Percentiles rank a stretch among this genome's conserved stretches.
Conservation (phyloP, 2,797 vertebrate genomes). For the Neopelma chrysocephalum region DNA sequence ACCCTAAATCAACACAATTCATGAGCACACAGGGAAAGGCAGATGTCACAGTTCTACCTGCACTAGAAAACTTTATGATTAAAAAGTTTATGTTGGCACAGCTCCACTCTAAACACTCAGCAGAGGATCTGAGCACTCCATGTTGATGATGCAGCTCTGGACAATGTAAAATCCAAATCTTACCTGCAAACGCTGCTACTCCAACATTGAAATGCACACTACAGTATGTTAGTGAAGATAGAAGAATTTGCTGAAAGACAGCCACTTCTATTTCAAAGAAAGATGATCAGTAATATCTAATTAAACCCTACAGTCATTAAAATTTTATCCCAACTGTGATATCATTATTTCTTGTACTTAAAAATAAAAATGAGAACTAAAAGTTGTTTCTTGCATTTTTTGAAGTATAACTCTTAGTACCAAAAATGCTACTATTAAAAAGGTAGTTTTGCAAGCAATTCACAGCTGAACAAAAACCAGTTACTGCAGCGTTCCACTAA, state of each 20-base stretch:
- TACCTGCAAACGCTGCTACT: not conserved
- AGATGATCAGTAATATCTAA: not conserved
- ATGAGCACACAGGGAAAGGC: not conserved
- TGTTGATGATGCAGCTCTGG: not conserved
- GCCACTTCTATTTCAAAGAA: not conserved
- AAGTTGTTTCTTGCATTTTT: not conserved
- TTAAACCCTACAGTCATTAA: not conserved
- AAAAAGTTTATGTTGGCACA: not conserved
- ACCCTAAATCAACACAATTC: not conserved
- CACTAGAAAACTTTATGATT: not conserved
- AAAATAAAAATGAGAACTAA: not conserved
- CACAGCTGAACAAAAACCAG: not conserved
- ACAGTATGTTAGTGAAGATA: rapidly evolving
- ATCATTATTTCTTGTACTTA: not conserved
- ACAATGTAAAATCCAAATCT: not conserved
- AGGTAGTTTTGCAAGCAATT: not conserved
- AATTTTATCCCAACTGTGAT: not conserved
- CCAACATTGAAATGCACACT: not conserved
- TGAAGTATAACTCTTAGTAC: not conserved
- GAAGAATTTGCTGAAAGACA: not conserved
- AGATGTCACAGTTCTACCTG: not conserved
- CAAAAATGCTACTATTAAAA: not conserved
- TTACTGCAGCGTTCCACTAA: not conserved
- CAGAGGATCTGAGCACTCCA: not conserved
- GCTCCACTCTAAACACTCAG: not conserved